phyloP scores from a whole-genome alignment of 2,113 vertebrate species.

The Regulus satrapa region DNA sequence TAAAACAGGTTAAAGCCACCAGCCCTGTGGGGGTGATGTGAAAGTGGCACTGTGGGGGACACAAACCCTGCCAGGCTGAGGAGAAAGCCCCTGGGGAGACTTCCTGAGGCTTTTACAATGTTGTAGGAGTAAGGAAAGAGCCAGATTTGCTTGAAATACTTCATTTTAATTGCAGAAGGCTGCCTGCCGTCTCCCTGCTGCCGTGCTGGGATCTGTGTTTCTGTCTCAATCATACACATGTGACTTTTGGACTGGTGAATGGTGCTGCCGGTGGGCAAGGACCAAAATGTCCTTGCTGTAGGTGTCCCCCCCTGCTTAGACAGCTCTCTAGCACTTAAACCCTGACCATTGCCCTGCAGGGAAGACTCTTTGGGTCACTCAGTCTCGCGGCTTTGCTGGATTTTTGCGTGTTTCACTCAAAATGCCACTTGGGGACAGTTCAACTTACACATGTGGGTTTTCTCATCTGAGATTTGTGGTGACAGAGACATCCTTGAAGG shows the following conservation, averaged over 20 bases:
- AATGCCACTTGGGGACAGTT: not conserved
- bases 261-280: not conserved
- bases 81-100: not conserved
- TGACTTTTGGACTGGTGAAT: not conserved
- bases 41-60: not conserved
- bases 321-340: not conserved
- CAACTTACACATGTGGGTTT: not conserved
- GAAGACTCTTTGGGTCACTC: accelerated
- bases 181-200: not conserved
- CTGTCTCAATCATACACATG: not conserved
- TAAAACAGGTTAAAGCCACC: not conserved
- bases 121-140: not conserved
- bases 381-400: not conserved
- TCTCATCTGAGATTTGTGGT: not conserved
- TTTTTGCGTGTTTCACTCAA: not conserved
- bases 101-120: not conserved
- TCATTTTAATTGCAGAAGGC: constrained; percentile 14
- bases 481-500: not conserved
- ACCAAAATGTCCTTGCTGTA: not conserved
- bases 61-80: not conserved
- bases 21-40: not conserved
- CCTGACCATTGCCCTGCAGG: not conserved
- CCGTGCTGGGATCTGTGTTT: not conserved
- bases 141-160: not conserved
- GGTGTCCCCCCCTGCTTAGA: not conserved